Base-by-base conservation (phyloP, 2,888 invertebrate genomes). In the Trilocha varians region DNA sequence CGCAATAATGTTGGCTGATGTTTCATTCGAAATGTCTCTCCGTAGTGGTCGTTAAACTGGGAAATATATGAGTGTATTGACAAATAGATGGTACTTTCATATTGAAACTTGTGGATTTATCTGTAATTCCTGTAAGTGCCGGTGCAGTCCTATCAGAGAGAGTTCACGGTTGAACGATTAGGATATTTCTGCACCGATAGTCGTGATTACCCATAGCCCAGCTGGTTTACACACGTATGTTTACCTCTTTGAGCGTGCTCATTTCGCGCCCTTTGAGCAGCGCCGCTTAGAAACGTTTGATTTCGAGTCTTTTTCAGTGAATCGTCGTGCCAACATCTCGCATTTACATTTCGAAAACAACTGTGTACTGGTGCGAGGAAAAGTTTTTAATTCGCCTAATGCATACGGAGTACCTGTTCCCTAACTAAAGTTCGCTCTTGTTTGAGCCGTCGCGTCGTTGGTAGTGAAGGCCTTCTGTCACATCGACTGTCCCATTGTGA, bases 381-480 rank as follows among this genome's bases (percentile, higher is more conserved):
- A 68, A 70, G 67, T 78, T 83, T 83, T 84, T 85, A 85, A 85
- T 85, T 83, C 71, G 76, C 79, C 84, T 84, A 84, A 85, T 85
- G 85, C 80, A 82, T 67, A 59, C 63, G 55, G 57, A 66, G 70
- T 72, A 71, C 67, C 65, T 72, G 71, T 71, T 76, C 69, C 63
- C 68, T 71, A 71, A 73, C 62, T 73, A 75, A 76, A 76, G 72
- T 71, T 72, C 74, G 71, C 69, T 67, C 65, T 73, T 72, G 59
- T 72, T 73, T 60, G 69, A 66, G 63, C 70, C 67, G 59, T 57
- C 61, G 57, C 62, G 60, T 61, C 60, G 58, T 44, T 55, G 56
- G 57, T 61, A 59, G 56, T 55, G 59, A 57, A 53, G 56, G 56
- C 62, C 53, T 67, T 70, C 69, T 70, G 74, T 78, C 70, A 73